Base-by-base conservation (phyloP, 2,797 vertebrate species). In the Limosa lapponica region DNA sequence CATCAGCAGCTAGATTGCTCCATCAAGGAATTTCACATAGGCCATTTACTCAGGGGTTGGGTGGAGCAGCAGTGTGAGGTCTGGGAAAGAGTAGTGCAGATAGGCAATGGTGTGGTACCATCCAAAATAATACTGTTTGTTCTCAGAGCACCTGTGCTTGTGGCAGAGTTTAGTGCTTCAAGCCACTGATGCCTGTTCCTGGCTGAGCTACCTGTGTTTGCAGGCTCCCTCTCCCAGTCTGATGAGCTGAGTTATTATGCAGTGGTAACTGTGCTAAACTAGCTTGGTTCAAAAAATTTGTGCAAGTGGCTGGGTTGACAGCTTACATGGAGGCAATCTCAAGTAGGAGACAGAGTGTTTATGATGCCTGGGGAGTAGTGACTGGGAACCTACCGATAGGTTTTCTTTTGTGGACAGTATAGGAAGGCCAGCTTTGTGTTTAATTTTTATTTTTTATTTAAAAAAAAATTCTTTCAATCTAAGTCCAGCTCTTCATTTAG, bases 361-460 rank as follows among this genome's bases (percentile, higher is more conserved):
- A 3, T 27, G 28, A 25, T 69, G 44, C 11, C 11, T 28, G 13
- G 12, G 23, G 13, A 59, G 64, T 3, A 59, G 16, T 41, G 57
- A 32, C 27, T 41, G 39, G 58, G 37, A 34, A 75, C 6, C 16
- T 66, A 27, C 11, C 0, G 1, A 10, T 54, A 18, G 1, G 0
- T 69, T 72, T 71, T 48, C 25, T 46, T 69, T 37, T 37, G 13
- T 22, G 37, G 66, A 25, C 15, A n/a, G 18, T 22, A 30, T 32
- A 65, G 37, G 44, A 72, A 54, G 28, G 18, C 13, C 13, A 34
- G 17, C 10, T 79, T 84, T 89, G 28, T 55, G 14, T 16, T 36
- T 58, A 8, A 3, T 70, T 59, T 11, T 48, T 49, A 25, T 17
- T 27, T n/a, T 11, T 41, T 48, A 48, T 48, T 48, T 48, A 48